These are phyloP conservation scores for Recurvirostra avosetta DNA, from an alignment of 2,113 vertebrate species.

Conservation along the genomic window DNA sequence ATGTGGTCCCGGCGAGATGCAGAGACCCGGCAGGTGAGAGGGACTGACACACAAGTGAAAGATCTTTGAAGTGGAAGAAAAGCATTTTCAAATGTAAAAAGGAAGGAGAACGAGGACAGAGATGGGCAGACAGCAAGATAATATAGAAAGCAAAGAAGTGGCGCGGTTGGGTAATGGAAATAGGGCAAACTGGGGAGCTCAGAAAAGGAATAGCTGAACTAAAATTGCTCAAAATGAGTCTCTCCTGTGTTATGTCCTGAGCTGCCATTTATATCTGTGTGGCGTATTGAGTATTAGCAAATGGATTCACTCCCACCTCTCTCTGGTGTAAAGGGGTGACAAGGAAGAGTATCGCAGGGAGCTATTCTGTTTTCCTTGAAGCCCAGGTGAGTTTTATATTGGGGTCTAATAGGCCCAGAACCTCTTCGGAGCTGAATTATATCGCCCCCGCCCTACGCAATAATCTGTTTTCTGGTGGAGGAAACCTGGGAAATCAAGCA, in stretches of 20 bases:
- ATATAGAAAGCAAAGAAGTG: not conserved
- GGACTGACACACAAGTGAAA: not conserved
- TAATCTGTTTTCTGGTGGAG: slow-evolving; percentile 31
- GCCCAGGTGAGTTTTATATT: slow-evolving; percentile 30
- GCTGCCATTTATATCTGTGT: slow-evolving; percentile 28
- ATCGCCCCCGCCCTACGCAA: not conserved
- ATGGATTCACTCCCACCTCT: not conserved
- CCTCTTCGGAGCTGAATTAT: slow-evolving; percentile 22
- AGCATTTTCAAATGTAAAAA: not conserved
- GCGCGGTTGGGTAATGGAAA: not conserved
- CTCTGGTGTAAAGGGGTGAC: not conserved
- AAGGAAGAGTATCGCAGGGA: not conserved
- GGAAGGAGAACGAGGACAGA: not conserved
- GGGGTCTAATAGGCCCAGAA: slow-evolving; percentile 37
- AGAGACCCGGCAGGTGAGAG: not conserved
- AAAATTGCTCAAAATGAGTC: slow-evolving; percentile 38
- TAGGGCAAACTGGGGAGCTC: not conserved
- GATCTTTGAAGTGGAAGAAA: not conserved
- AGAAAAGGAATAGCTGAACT: not conserved
- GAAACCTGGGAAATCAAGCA: slow-evolving; percentile 41
- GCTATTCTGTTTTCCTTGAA: not conserved
- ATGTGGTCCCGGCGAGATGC: not conserved
- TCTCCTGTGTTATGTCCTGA: not conserved
- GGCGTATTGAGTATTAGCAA: not conserved
- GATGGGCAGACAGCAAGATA: not conserved